Conservation (phyloP, 2,888 invertebrate genomes). For the Camptogramma bilineatum region DNA sequence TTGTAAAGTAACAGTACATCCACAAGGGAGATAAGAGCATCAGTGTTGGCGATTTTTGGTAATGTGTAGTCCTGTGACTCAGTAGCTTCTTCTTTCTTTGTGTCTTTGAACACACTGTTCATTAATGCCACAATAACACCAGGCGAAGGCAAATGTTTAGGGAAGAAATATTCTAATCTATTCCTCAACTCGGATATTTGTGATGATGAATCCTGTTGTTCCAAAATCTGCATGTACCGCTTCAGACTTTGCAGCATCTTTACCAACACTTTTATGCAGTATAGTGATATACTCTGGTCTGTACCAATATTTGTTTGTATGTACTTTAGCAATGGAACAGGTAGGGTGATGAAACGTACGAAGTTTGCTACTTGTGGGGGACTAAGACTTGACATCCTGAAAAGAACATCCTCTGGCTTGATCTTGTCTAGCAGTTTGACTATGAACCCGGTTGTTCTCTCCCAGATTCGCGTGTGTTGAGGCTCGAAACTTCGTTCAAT, state of each 20-base stretch:
- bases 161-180: constrained; percentile 75
- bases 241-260: constrained; percentile 83
- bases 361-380: constrained; percentile 82
- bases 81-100: constrained; percentile 25
- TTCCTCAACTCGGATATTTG: constrained; percentile 66
- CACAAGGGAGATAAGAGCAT: constrained; percentile 66
- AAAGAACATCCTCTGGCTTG: constrained; percentile 78
- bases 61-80: constrained; percentile 63
- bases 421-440: constrained; percentile 74
- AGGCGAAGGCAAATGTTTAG: constrained; percentile 75
- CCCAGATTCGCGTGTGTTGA: constrained; percentile 83
- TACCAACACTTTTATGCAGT: constrained; percentile 81
- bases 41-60: constrained; percentile 62
- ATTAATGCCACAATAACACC: constrained; percentile 66
- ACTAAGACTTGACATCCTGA: constrained; percentile 74
- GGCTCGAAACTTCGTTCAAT: constrained; percentile 87
- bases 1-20: constrained; percentile 75
- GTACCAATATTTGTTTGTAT: constrained; percentile 67
- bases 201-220: constrained; percentile 59
- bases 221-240: constrained; percentile 82
- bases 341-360: constrained; percentile 78
- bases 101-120: constrained; percentile 59
- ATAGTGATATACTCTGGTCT: constrained; percentile 72
- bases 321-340: constrained; percentile 78
- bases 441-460: constrained; percentile 77